A percentile compares a stretch with the other conserved stretches of the same genome.
These are phyloP conservation scores for Ceryle rudis DNA, from an alignment of 2,797 vertebrate species.

Conservation along the genomic window DNA sequence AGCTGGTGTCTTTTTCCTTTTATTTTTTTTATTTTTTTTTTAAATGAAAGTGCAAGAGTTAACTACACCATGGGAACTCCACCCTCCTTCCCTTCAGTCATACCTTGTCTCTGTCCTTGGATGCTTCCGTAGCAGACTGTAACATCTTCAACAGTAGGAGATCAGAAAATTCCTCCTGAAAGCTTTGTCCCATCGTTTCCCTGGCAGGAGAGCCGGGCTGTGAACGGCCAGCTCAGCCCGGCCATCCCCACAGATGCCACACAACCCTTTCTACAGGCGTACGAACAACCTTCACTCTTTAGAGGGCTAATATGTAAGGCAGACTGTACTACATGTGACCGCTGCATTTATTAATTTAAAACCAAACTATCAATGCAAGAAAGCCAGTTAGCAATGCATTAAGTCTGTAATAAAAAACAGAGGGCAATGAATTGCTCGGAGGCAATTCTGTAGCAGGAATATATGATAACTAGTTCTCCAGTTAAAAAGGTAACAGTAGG, in stretches of 20 bases:
- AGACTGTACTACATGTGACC: constrained; percentile 64
- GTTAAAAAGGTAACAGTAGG: constrained; percentile 57
- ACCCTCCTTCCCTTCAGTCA: not conserved
- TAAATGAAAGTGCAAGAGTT: not conserved
- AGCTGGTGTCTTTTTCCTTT: not conserved
- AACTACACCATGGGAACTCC: not conserved
- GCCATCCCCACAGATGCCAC: not conserved
- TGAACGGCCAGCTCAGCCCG: not conserved
- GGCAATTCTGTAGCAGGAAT: not conserved
- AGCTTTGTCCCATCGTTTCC: constrained; percentile 87
- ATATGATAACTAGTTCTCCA: constrained; percentile 32
- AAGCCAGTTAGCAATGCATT: constrained; percentile 51
- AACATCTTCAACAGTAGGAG: constrained; percentile 94
- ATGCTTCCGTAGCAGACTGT: constrained; percentile 87
- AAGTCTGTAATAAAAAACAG: constrained; percentile 63
- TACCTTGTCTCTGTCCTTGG: constrained; percentile 94
- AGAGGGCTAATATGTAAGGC: constrained; percentile 59
- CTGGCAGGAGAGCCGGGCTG: constrained; percentile 69
- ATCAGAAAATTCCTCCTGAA: constrained; percentile 94
- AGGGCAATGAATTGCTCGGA: constrained; percentile 46
- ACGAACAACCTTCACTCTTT: constrained; percentile 40
- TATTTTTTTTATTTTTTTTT: no score
- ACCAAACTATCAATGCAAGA: constrained; percentile 67
- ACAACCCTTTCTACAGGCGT: not conserved
- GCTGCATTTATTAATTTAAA: constrained; percentile 70